Evolutionary conservation across 2,113 vertebrate species (phyloP), one percentile per base, ranked within the genome.

Genomic region (Stictonetta naevosa): DNA sequence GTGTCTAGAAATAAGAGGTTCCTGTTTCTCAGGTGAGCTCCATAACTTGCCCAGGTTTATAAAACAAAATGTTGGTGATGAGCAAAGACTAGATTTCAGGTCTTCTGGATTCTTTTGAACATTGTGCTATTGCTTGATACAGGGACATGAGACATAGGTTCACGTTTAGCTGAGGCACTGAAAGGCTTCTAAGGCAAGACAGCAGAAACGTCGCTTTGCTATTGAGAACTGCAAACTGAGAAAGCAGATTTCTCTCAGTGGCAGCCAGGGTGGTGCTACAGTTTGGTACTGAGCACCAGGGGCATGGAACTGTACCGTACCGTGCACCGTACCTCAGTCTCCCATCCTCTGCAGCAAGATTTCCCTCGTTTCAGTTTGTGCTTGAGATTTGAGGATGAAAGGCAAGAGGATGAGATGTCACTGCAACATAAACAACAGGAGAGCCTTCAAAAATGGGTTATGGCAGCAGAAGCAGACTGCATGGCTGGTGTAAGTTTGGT

Each of bases 1-100:
- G 76, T 81, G 59, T 56, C 56, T 95, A 21, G 68, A 88, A 95
- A 72, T 55, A 88, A 71, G 92, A 52, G 55, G 55, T 58, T 88
- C 28, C 46, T 56, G 14, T 63, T 90, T 42, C 88, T 86, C 46
- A 81, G 60, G 71, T 92, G 90, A 92, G 68, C 46, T 50, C 59
- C 67, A 53, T 74, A 94, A 88, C 91, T 83, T 60, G 50, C 60
- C 50, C 50, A 74, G 56, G 55, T 86, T 93, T 93, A 46, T 63
- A 67, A 91, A 88, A 25, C 59, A 71, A 36, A 71, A 34, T 40
- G 4, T 17, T 28, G 55, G 20, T 15, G 56, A 90, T 75, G 86
- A 67, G 80, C 25, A 40, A 71, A 94, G 64, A 55, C 55, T 74
- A 86, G 55, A 88, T 38, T 71, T 73, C 7, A 40, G 33, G 50